A percentile compares a stretch with the other conserved stretches of the same genome.
Evolutionary conservation across 2,888 invertebrate species (phyloP).

Genomic region (Itoplectis maculator): DNA sequence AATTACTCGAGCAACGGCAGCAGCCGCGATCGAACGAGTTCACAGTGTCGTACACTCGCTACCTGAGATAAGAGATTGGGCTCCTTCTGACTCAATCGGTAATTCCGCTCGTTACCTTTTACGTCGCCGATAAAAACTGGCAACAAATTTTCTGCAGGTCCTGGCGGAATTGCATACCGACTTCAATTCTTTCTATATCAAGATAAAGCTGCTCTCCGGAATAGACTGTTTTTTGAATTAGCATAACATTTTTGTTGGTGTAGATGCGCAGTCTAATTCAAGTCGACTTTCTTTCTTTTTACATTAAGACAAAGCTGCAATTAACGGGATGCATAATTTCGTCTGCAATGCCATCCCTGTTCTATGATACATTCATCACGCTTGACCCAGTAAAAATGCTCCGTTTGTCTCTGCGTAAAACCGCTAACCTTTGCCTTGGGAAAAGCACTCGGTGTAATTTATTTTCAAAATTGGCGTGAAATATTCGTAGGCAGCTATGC

Average conservation of each 20-base stretch:
- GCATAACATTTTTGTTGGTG: neutral
- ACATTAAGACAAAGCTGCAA: too few relatives aligned
- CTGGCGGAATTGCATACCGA: neutral
- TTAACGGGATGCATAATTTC: too few relatives aligned
- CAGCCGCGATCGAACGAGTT: constrained; percentile 30
- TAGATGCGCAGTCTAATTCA: too few relatives aligned
- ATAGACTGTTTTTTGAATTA: too few relatives aligned
- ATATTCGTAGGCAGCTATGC: neutral
- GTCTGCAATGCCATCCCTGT: too few relatives aligned
- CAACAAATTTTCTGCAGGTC: neutral
- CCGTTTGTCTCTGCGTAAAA: too few relatives aligned
- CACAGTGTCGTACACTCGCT: constrained; percentile 46
- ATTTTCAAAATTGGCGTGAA: neutral
- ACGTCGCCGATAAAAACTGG: neutral
- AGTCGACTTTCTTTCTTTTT: constrained; percentile 9
- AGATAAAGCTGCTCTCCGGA: too few relatives aligned
- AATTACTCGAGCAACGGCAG: constrained; percentile 24
- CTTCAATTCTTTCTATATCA: constrained; percentile 5
- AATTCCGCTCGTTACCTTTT: constrained; percentile 11
- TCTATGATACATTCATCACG: too few relatives aligned
- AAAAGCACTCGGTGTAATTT: neutral
- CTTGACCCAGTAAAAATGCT: too few relatives aligned
- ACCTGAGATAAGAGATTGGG: constrained; percentile 34
- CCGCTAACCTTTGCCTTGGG: too few relatives aligned
- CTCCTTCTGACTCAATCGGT: constrained; percentile 16